Conservation (phyloP, 2,113 vertebrate genomes). For the Rafetus swinhoei region DNA sequence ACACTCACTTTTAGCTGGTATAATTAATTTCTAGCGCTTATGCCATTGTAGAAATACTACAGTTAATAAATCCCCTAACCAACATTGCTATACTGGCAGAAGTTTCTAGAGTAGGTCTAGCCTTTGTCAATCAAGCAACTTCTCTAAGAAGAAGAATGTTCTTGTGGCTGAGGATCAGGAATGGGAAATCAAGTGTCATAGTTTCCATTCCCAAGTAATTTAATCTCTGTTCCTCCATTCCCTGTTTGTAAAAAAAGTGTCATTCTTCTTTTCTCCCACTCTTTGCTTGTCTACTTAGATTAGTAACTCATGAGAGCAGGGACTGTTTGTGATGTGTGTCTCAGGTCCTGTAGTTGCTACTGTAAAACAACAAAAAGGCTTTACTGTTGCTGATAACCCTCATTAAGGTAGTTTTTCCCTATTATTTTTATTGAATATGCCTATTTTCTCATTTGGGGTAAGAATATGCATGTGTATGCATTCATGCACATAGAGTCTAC, state of each 20-base stretch:
- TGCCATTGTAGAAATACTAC: neutral
- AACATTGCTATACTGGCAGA: neutral
- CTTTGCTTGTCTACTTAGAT: neutral
- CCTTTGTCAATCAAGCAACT: neutral
- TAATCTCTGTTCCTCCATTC: neutral
- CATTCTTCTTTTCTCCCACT: neutral
- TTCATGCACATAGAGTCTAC: neutral
- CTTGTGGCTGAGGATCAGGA: accelerated
- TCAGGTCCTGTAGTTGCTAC: neutral
- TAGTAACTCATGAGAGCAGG: neutral
- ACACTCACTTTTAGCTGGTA: neutral
- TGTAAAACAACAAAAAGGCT: neutral
- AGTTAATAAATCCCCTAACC: neutral
- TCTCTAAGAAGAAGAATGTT: neutral
- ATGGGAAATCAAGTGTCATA: neutral
- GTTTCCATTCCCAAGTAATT: neutral
- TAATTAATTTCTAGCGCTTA: neutral
- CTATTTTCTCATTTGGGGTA: neutral
- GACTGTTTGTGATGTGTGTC: neutral
- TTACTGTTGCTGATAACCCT: neutral
- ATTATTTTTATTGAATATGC: neutral
- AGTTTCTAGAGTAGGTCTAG: neutral
- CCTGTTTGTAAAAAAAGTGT: neutral
- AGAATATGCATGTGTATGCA: neutral
- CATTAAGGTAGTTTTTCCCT: neutral